Conservation (phyloP, 2,113 vertebrate genomes). For the Malurus alboscapulatus region DNA sequence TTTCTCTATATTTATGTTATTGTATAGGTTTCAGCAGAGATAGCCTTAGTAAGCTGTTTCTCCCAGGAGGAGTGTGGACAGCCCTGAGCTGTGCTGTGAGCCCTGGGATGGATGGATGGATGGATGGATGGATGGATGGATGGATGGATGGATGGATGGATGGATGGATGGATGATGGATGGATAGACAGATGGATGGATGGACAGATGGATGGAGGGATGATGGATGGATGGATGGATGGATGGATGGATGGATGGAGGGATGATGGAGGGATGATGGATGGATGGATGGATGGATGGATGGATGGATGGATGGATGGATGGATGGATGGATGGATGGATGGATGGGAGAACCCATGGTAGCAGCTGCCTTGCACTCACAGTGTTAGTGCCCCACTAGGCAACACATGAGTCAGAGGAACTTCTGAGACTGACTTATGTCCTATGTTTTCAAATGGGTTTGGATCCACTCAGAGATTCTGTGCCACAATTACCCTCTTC, state of each 20-base stretch:
- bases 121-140: neutral
- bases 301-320: neutral
- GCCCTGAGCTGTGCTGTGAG: neutral
- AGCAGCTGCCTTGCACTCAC: neutral
- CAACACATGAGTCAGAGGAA: neutral
- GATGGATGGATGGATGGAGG: too few relatives aligned
- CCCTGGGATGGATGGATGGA: neutral
- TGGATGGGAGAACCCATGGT: fast-evolving
- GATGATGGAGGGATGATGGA: neutral
- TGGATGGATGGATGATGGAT: too few relatives aligned
- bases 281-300: neutral
- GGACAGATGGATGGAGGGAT: neutral
- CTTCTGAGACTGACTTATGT: neutral
- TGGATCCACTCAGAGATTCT: neutral
- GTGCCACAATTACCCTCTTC: neutral
- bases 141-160: neutral
- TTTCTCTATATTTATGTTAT: neutral
- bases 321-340: neutral
- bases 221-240: neutral
- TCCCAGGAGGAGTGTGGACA: neutral
- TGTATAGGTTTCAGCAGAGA: neutral
- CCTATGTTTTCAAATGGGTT: neutral
- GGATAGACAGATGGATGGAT: neutral
- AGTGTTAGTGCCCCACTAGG: neutral
- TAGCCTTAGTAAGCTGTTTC: neutral